Base-by-base conservation (phyloP, 2,888 invertebrate genomes). In the Entomobrya multifasciata region DNA sequence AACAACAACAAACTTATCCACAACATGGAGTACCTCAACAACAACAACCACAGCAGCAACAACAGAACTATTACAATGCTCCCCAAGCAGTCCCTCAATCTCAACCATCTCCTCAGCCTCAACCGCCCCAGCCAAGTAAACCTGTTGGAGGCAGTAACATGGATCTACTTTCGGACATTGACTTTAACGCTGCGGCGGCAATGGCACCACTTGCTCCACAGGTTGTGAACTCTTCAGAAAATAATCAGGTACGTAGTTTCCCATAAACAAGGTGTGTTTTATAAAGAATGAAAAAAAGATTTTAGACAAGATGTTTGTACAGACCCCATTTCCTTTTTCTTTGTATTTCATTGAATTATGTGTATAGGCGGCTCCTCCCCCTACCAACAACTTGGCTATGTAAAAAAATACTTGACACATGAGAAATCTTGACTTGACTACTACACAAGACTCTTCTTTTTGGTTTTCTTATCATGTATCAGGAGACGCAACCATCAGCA, bases 21-120 rank as follows among this genome's bases (percentile, higher is more conserved):
- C 36, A 36, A 36, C 8, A 36, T 36, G 36, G 36, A 36, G 36
- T 8, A 36, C 36, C 36, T 36, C 36, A 36, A 36, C 36, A 36
- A 8, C 36, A 36, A 8, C 36, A 36, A 36, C 5, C 5, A 36
- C n/a, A n/a, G n/a, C 55, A 55, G n/a, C 17, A 15, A n/a, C 47
- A 47, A n/a, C 47, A 47, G n/a, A 15, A 36, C 41, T 67, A 49
- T 49, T 44, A 65, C 62, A 77, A 74, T 60, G 79, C 72, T 15
- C 85, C 79, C 25, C 77, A 41, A 25, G 83, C 57, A 44, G 25
- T 41, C 36, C 55, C 49, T 27, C 83, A 76, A 22, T 57, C 86
- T 84, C 67, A 87, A 79, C 36, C 76, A 80, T 20, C 83, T 20
- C 90, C 87, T 27, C 91, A 70, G 65, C 89, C 47, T 88, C 91